Base-by-base conservation (phyloP, 2,113 vertebrate genomes). In the Drymodes brunneopygia region DNA sequence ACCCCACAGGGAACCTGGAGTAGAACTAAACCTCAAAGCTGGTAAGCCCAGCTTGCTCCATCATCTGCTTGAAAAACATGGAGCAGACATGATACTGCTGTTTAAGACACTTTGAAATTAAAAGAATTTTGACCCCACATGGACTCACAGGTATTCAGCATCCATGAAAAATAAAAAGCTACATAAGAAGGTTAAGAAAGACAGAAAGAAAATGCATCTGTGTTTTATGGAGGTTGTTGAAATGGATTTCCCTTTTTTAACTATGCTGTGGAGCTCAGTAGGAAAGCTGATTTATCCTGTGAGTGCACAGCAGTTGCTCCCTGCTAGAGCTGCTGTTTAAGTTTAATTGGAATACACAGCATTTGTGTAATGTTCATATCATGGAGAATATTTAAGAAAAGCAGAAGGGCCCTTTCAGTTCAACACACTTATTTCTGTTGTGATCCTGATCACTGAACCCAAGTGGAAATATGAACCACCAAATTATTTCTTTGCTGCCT, bases 261-360 rank as follows among this genome's bases (percentile, higher is more conserved):
- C 71, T 71, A 13, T 5, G 54, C 56, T 48, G 25, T 20, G 51
- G 50, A 92, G 60, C 92, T 83, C 92, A 57, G 94, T 80, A 78
- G 94, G 87, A 90, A 95, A 84, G 45, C 66, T 88, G 86, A 93
- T 94, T 92, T 94, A 86, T 96, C 74, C 90, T 90, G 64, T 42
- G 86, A 82, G 33, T 27, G 54, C 89, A 56, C 81, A 95, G 91
- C 81, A 94, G 88, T 84, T 62, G 29, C 71, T 88, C 81, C 47
- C 75, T 74, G 67, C 82, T 73, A 80, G 66, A 88, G 67, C 86
- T 61, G 60, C 90, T 96, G 72, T 90, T 95, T 62, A 80, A 92
- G 83, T 82, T 91, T 96, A 97, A 96, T 89, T 95, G 93, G 85
- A 95, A 91, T 28, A 64, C 79, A 50, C 40, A 28, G 67, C 38